Percentiles rank a stretch among this genome's conserved stretches.
phyloP scores from a whole-genome alignment of 2,888 invertebrate genomes.

The Myopa tessellatipennis region DNA sequence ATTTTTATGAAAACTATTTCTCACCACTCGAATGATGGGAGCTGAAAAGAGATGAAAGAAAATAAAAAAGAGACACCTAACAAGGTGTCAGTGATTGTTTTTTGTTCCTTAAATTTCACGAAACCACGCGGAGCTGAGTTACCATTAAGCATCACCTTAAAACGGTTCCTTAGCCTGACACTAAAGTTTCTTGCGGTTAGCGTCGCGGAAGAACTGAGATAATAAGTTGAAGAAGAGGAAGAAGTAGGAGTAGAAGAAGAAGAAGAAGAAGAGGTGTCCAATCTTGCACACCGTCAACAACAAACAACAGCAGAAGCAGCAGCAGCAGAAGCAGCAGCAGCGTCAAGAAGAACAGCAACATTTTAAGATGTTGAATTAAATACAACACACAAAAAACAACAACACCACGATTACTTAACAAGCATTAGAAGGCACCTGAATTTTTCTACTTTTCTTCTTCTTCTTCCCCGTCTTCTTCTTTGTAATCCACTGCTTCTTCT shows the following conservation, averaged over 20 bases:
- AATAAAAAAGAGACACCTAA: too few relatives aligned
- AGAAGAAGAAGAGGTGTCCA: constrained; percentile 40
- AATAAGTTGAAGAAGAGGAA: neutral
- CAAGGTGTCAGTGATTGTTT: too few relatives aligned
- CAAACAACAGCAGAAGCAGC: constrained; percentile 1
- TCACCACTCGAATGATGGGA: too few relatives aligned
- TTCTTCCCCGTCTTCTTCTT: too few relatives aligned
- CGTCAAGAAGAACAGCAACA: constrained; percentile 41
- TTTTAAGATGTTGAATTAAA: constrained; percentile 1
- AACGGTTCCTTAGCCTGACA: constrained; percentile 50
- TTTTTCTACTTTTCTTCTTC: too few relatives aligned
- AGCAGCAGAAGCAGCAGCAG: constrained; percentile 36
- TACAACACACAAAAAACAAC: neutral
- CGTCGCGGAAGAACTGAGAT: neutral
- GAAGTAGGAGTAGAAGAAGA: too few relatives aligned
- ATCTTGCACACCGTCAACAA: constrained; percentile 45
- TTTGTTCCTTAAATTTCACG: too few relatives aligned
- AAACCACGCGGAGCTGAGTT: neutral
- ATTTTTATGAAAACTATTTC: too few relatives aligned
- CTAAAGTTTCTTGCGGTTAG: constrained; percentile 39
- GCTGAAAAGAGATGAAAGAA: too few relatives aligned
- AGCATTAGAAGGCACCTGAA: too few relatives aligned
- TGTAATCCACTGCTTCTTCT: too few relatives aligned
- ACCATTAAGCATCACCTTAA: constrained; percentile 9
- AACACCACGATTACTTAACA: too few relatives aligned